Evolutionary conservation across 2,797 vertebrate species (phyloP), one percentile per base, ranked within the genome.

Genomic region (Tarsius wallacei): DNA sequence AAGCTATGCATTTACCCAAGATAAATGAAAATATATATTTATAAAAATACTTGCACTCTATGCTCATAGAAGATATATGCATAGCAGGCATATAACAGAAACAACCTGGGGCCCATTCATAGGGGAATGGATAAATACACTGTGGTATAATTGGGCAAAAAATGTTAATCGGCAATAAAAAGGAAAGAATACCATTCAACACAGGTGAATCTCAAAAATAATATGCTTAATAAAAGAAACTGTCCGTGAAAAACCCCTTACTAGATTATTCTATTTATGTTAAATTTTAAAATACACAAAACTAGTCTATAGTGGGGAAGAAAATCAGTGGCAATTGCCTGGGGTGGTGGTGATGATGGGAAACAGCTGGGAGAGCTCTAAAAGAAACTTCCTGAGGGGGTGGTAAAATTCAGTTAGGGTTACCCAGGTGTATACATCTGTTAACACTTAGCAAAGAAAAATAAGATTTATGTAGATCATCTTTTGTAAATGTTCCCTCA

Each of bases 271-370:
- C 7, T 2, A 55, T 73, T 57, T 33, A 63, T 64, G 17, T 28
- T 16, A 91, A 82, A 51, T 94, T 7, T 49, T n/a, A 33, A 77
- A 53, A 73, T 49, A 26, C 1, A 28, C 7, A 86, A 19, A 73
- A 57, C 5, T 66, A 70, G 51, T 51, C 9, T 70, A n/a, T 11
- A 3, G 24, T 93, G 16, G 13, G 13, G 8, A 19, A 82, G 63
- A 19, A 28, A 63, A 36, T 21, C 49, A 9, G 12, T 36, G 77
- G 0, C 15, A 21, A 36, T 87, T 68, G 19, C 6, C 71, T 28
- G 26, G 0, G 13, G 5, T 42, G 8, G 2, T 73, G 1, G 15
- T 28, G 8, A 14, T 10, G n/a, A 14, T 10, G 22, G 57, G 0
- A 51, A 82, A 78, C 47, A 17, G 22, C 7, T 61, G 4, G 70